Evolutionary conservation across 2,113 vertebrate genomes (phyloP).

Genomic region (Prionailurus bengalensis): DNA sequence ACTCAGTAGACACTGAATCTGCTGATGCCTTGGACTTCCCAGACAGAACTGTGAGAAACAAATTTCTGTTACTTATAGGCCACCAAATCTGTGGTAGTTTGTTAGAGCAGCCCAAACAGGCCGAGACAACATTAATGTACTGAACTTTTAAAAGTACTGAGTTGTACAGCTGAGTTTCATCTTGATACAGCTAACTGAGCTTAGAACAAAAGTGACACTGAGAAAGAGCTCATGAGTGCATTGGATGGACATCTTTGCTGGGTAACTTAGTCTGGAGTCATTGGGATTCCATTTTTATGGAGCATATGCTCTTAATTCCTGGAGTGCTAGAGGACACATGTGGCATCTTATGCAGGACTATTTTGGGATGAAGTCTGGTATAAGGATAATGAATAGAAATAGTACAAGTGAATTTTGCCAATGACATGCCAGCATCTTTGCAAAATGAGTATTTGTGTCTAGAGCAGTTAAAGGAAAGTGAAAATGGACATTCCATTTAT

Average conservation of each 20-base stretch:
- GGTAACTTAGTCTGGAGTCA: conserved; percentile 57
- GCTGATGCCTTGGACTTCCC: background rate
- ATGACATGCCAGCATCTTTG: conserved; percentile 69
- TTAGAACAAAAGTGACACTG: background rate
- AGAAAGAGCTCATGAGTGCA: background rate
- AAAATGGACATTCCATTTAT: conserved; percentile 45
- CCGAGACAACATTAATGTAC: background rate
- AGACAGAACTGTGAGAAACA: background rate
- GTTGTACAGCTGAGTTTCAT: background rate
- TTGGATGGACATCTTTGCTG: background rate
- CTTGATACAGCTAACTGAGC: background rate
- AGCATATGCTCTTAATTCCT: conserved; percentile 79
- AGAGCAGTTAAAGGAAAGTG: conserved; percentile 53
- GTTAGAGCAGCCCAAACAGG: background rate
- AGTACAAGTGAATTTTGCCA: conserved; percentile 77
- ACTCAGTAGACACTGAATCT: background rate
- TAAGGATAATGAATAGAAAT: conserved; percentile 77
- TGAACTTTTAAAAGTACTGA: background rate
- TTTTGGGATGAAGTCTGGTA: conserved; percentile 79
- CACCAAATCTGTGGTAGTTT: background rate
- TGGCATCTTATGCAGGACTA: conserved; percentile 68
- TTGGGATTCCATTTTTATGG: conserved; percentile 80
- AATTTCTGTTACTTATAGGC: background rate
- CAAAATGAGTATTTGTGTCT: conserved; percentile 57
- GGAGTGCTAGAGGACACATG: conserved; percentile 69